Conservation (phyloP, 2,113 vertebrate species). For the Pangasianodon hypophthalmus region DNA sequence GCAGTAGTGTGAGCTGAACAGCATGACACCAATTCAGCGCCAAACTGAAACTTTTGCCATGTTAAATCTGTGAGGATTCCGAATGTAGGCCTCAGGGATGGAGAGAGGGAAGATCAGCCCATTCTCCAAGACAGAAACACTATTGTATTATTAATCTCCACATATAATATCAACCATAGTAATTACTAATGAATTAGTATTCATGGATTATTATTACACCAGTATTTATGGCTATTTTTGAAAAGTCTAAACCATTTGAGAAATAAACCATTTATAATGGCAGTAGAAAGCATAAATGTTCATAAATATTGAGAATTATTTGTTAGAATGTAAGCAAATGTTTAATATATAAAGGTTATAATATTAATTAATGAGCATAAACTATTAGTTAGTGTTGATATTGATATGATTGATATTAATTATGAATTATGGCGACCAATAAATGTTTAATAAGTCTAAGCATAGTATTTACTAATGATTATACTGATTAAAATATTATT, state of each 20-base stretch:
- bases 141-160: neutral
- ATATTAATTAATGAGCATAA: neutral
- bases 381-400: neutral
- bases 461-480: neutral
- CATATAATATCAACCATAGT: neutral
- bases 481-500: neutral
- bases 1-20: neutral
- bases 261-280: neutral
- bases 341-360: neutral
- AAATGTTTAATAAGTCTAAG: neutral
- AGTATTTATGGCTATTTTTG: neutral
- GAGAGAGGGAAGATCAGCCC: neutral
- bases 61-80: conserved; percentile 7
- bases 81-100: neutral
- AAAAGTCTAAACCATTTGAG: neutral
- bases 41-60: conserved; percentile 1
- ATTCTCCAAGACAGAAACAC: neutral
- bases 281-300: neutral
- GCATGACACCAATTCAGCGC: neutral
- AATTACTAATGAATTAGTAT: neutral
- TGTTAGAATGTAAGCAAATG: neutral
- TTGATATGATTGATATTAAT: neutral
- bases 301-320: neutral
- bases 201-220: neutral
- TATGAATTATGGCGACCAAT: neutral